Base-by-base conservation (phyloP, 2,113 vertebrate genomes). In the Amphiprion ocellaris region DNA sequence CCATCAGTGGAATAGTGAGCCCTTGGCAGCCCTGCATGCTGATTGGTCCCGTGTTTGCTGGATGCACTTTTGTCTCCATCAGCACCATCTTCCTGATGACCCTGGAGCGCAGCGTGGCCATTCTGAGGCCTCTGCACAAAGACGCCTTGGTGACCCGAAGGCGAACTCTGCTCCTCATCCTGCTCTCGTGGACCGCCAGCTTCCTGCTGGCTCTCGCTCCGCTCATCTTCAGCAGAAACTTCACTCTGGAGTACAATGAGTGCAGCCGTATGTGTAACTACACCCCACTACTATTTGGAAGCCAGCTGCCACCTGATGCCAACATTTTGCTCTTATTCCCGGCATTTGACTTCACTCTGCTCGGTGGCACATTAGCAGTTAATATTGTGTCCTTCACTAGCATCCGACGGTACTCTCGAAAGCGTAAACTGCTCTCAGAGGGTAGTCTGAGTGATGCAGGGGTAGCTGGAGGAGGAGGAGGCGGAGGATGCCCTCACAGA, bases 221-320 rank as follows among this genome's bases (percentile, higher is more conserved):
- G 0, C 82, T 96, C 54, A 77, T 95, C 61, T 91, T 94, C 47
- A 92, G 93, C 78, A 87, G 83, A 5, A 93, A 90, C 85, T 94
- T 96, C 66, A 94, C 91, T 14, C 66, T 96, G 82, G 94, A 95
- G 81, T 97, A 96, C 92, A 96, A 95, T 26, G 89, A 92, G 70
- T 96, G 96, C 90, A 96, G 95, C 79, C 95, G 95, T 3, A 95
- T 96, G 95, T 97, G 96, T 46, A 96, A 92, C 92, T 96, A 96
- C 68, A 86, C 78, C 10, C 93, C 95, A 0, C 59, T 93, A 0
- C 46, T 88, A 67, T 69, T 84, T 3, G 81, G 77, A 24, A 62
- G 76, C 37, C 87, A 77, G 44, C 54, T 88, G 5, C 90, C 92
- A 0, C 50, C 89, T 5, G 86, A 93, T 15, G 92, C 93, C 83